Conservation (phyloP, 2,888 invertebrate species). For the Thecophora atra region DNA sequence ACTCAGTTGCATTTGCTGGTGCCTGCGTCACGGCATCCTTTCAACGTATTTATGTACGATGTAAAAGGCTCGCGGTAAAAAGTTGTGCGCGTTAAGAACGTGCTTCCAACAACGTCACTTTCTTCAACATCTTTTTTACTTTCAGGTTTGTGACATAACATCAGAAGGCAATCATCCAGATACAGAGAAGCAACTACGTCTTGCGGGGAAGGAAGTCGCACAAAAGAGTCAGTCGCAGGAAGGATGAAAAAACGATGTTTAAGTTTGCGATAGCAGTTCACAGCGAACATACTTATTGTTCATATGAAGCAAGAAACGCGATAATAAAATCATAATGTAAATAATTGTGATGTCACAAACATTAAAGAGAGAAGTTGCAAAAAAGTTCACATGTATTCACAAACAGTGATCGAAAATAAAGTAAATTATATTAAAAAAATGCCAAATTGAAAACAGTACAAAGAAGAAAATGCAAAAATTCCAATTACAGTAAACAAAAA, state of each 20-base stretch:
- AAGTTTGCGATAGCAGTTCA: not conserved
- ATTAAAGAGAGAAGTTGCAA: no score
- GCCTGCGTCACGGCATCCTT: not conserved
- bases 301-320: no score
- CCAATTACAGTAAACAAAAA: not conserved
- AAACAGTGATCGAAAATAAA: no score
- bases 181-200: no score
- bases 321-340: no score
- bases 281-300: not conserved
- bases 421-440: no score
- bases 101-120: not conserved
- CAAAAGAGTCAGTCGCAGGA: not conserved
- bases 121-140: not conserved
- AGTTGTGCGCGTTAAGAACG: not conserved
- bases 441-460: no score
- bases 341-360: no score
- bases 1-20: not conserved
- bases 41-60: no score
- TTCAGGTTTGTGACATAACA: not conserved
- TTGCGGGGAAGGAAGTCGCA: not conserved
- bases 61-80: not conserved
- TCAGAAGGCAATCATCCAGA: slow-evolving; percentile 29
- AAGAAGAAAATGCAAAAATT: no score
- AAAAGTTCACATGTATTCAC: no score
- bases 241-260: not conserved